phyloP scores from a whole-genome alignment of 2,888 invertebrate species.

The Polymixis lichenea region DNA sequence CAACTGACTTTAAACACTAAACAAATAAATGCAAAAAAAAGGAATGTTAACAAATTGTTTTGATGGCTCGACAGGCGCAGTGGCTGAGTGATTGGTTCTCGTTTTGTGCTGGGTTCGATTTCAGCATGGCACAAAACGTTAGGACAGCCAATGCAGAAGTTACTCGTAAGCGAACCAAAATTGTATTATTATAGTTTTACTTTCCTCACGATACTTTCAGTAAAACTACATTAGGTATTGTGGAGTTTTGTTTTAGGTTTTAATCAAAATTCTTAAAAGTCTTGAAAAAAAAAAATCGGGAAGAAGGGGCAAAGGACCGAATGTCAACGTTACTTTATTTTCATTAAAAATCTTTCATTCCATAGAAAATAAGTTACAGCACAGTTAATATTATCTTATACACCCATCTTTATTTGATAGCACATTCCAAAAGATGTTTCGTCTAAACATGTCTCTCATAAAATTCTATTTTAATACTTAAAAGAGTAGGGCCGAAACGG shows the following conservation, averaged over 20 bases:
- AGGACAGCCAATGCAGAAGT: not conserved
- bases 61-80: not conserved
- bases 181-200: not conserved
- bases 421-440: slow-evolving; percentile 41
- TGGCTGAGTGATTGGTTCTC: not conserved
- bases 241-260: not conserved
- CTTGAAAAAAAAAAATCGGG: not conserved
- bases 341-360: slow-evolving; percentile 1
- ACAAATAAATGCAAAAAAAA: too few relatives aligned
- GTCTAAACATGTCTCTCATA: slow-evolving; percentile 30
- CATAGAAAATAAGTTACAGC: slow-evolving; percentile 18
- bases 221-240: not conserved
- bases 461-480: slow-evolving; percentile 59
- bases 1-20: too few relatives aligned
- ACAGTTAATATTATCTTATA: slow-evolving; percentile 11
- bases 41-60: not conserved
- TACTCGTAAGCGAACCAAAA: not conserved
- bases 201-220: not conserved
- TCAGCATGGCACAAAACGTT: not conserved
- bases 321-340: not conserved
- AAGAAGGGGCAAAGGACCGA: too few relatives aligned
- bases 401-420: slow-evolving; percentile 39
- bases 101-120: not conserved
- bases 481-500: slow-evolving; percentile 46
- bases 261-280: not conserved